phyloP scores from a whole-genome alignment of 2,113 vertebrate genomes.

The Brienomyrus brachyistius region DNA sequence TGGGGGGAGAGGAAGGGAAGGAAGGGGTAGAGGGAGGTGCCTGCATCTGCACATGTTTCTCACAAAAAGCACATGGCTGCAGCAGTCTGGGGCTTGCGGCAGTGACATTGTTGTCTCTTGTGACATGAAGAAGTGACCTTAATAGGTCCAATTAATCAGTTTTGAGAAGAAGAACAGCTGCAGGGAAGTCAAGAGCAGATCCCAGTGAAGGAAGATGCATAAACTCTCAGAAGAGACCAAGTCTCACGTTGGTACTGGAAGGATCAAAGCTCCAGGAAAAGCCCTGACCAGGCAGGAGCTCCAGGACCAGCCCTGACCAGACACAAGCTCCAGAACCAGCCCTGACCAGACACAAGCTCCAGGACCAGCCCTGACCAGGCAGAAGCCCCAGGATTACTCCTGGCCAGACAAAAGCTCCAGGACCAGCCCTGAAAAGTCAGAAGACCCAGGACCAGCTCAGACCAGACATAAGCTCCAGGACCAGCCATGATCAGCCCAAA shows the following conservation, averaged over 20 bases:
- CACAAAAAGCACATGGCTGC: neutral
- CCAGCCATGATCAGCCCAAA: neutral
- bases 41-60: neutral
- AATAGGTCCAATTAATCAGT: conserved; percentile 40
- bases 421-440: neutral
- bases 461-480: neutral
- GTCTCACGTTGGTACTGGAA: neutral
- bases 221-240: neutral
- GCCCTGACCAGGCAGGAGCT: no score
- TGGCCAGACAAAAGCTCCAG: neutral
- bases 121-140: conserved; percentile 7
- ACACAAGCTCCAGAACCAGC: no score
- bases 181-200: conserved; percentile 7
- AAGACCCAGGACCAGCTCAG: neutral
- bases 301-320: no score
- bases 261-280: neutral
- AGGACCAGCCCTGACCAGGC: neutral
- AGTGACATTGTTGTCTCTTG: conserved; percentile 16
- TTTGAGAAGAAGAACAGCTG: conserved; percentile 13
- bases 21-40: neutral
- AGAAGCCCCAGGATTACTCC: no score
- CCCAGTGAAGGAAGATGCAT: neutral
- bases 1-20: neutral
- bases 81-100: conserved; percentile 7
- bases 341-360: neutral